phyloP scores from a whole-genome alignment of 1,140 invertebrate genomes.

The Radopholus similis region DNA sequence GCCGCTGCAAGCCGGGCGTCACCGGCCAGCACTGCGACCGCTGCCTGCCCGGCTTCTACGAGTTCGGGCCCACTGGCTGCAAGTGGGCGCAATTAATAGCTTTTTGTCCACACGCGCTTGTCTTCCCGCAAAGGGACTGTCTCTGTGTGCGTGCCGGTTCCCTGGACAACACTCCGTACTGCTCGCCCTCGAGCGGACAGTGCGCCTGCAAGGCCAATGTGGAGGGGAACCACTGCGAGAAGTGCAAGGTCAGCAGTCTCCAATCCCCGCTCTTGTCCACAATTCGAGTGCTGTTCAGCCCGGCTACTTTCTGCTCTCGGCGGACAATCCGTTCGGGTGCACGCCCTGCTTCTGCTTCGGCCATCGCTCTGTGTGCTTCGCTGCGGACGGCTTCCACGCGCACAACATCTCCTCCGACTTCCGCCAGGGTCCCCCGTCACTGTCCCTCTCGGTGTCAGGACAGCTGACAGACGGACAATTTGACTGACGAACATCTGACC shows the following conservation, averaged over 20 bases:
- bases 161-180: conserved; percentile 73
- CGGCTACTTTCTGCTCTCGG: conserved; percentile 75
- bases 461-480: neutral
- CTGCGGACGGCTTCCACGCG: conserved; percentile 77
- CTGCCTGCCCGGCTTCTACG: conserved; percentile 34
- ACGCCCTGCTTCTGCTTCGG: conserved; percentile 97
- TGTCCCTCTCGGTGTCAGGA: neutral
- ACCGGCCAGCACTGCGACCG: conserved; percentile 57
- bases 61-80: conserved; percentile 31
- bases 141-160: conserved; percentile 79
- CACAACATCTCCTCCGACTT: conserved; percentile 62
- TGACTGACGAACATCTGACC: neutral
- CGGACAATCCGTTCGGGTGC: conserved; percentile 86
- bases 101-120: neutral
- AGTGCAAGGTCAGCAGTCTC: conserved; percentile 74
- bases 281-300: neutral
- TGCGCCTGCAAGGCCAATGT: conserved; percentile 87
- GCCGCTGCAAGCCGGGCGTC: conserved; percentile 65
- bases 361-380: conserved; percentile 83
- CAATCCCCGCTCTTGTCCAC: neutral
- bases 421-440: conserved; percentile 18
- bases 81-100: conserved; percentile 46
- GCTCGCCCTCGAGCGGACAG: conserved; percentile 73
- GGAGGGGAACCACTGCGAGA: conserved; percentile 82
- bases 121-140: conserved; percentile 70